phyloP scores from a whole-genome alignment of 2,888 invertebrate genomes.

The Phalera bucephala region DNA sequence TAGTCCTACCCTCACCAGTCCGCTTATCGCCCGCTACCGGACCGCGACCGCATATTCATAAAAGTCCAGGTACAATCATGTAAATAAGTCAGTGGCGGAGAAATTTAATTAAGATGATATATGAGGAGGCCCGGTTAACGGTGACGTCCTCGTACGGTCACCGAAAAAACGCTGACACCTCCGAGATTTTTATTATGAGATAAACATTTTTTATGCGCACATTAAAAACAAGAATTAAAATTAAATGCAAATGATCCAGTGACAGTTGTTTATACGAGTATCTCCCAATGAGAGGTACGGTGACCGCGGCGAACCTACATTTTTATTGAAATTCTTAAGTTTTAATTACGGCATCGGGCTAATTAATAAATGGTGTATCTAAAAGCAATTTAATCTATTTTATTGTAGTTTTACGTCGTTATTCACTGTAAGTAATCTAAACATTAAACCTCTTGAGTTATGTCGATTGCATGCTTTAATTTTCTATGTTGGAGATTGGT shows the following conservation, averaged over 20 bases:
- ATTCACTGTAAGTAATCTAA: neutral
- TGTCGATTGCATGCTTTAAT: neutral
- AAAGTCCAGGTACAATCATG: conserved; percentile 65
- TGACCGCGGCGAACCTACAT: conserved; percentile 3
- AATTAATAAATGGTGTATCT: neutral
- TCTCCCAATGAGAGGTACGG: neutral
- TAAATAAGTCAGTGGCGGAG: conserved; percentile 71
- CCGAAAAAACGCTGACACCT: conserved; percentile 29
- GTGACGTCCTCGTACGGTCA: conserved; percentile 55
- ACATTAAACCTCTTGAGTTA: neutral
- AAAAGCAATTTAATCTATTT: conserved; percentile 12
- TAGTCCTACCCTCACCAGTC: no score
- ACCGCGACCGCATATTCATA: conserved; percentile 27
- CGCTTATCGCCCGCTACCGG: conserved; percentile 11
- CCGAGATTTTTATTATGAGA: conserved; percentile 21
- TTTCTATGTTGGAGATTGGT: neutral
- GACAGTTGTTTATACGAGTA: conserved; percentile 21
- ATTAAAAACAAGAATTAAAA: conserved; percentile 19
- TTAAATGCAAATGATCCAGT: conserved; percentile 19
- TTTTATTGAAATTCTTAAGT: conserved; percentile 2
- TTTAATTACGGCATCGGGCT: neutral
- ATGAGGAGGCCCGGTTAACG: conserved; percentile 72
- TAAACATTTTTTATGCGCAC: conserved; percentile 25
- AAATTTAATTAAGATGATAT: conserved; percentile 84
- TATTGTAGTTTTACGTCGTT: conserved; percentile 8